Evolutionary conservation across 2,888 invertebrate species (phyloP).

Genomic region (Dasypogon diadema): DNA sequence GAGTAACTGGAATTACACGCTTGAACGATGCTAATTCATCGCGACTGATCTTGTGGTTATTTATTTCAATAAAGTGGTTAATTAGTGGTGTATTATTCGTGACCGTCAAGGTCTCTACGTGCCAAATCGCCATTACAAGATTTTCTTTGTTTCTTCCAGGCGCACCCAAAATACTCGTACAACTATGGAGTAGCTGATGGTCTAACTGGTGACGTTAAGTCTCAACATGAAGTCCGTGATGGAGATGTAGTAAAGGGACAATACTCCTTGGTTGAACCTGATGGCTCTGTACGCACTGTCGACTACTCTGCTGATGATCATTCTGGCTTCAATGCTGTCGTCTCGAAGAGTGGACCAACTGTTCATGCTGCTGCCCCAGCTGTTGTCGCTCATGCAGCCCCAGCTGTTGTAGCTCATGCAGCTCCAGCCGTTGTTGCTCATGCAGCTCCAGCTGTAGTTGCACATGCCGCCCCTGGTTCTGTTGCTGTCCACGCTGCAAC

Average conservation of each 20-base stretch:
- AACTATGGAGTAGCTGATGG: conserved; percentile 68
- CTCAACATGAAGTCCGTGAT: conserved; percentile 68
- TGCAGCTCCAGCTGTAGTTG: conserved; percentile 57
- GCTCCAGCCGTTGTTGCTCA: conserved; percentile 45
- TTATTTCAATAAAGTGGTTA: conserved; percentile 2
- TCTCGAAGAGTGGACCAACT: conserved; percentile 67
- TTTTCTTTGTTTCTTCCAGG: conserved; percentile 58
- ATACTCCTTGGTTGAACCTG: conserved; percentile 69
- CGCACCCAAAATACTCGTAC: conserved; percentile 68
- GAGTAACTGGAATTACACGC: not conserved
- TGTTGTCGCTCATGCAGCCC: conserved; percentile 22
- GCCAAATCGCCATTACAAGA: not conserved
- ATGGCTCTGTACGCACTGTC: conserved; percentile 69
- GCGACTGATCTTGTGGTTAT: not conserved
- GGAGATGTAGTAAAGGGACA: conserved; percentile 69
- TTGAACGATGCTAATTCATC: not conserved
- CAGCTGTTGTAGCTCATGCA: conserved; percentile 45
- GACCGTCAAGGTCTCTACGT: not conserved
- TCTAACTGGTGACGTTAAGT: conserved; percentile 68
- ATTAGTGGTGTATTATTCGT: not conserved
- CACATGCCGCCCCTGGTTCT: conserved; percentile 61
- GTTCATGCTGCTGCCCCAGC: conserved; percentile 60
- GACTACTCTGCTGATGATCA: conserved; percentile 69
- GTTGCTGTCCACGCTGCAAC: conserved; percentile 56
- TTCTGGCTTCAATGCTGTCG: conserved; percentile 69